Evolutionary conservation across 2,888 invertebrate species (phyloP), one percentile per base, ranked within the genome.

Genomic region (Scaptomyza tumidula): DNA sequence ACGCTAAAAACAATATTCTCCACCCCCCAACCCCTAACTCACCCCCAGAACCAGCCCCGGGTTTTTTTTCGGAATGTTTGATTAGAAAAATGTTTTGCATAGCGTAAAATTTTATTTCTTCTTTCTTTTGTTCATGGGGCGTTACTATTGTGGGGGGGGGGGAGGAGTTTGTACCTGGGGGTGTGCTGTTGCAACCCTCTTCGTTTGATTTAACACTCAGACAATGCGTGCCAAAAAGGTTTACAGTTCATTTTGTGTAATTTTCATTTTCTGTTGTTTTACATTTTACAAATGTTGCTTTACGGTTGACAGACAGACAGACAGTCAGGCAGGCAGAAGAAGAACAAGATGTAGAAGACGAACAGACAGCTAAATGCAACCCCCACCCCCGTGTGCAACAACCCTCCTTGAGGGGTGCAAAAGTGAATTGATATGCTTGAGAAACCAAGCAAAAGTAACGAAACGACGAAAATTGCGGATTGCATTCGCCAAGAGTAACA

Each of bases 381-480:
- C 33, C 33, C 33, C 58, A 60, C 44, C 50, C 31, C 49, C 14
- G 13, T 0, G 0, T 37, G 37, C 37, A 27, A 72, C 63, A 68
- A 61, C 72, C 75, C 80, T 55, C 52, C 80, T 55, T 50, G 39
- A 63, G 63, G 78, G 82, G 59, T 75, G 82, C 60, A 81, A 78
- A 85, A 87, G 83, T 69, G 86, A 88, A 85, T 89, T 88, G 89
- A 85, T 89, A 85, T 89, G 89, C 85, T 88, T 85, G 84, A 85
- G 84, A 89, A 89, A 88, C 89, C 89, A 74, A 62, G 87, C 70
- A 83, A 83, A 83, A 80, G 88, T 80, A 82, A 86, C 81, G 74
- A 82, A 86, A 80, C 69, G 67, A 73, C 59, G 57, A 70, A 85
- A 64, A 19, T 71, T 72, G 72, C 75, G 85, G 61, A 83, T 78